Conservation (phyloP, 2,888 invertebrate species). For the Acleris holmiana region DNA sequence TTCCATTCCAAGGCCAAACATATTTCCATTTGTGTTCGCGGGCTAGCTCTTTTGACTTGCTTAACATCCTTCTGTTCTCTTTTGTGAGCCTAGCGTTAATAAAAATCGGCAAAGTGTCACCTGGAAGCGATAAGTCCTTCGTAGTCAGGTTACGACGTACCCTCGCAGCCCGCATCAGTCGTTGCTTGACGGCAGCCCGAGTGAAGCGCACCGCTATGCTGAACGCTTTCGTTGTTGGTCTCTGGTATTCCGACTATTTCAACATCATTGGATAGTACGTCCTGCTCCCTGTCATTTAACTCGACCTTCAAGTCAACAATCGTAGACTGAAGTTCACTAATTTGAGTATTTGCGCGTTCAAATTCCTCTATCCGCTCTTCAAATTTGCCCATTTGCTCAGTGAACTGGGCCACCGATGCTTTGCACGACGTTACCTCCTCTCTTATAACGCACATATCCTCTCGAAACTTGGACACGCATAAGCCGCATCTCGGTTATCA, state of each 20-base stretch:
- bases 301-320: background rate
- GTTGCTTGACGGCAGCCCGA: constrained; percentile 9
- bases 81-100: background rate
- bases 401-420: background rate
- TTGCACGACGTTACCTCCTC: background rate
- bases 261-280: background rate
- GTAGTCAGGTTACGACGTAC: constrained; percentile 16
- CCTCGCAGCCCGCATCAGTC: constrained; percentile 19
- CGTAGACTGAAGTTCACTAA: background rate
- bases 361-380: background rate
- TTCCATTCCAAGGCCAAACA: background rate
- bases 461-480: background rate
- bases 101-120: background rate
- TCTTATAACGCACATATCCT: background rate
- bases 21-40: background rate
- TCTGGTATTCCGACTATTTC: constrained; percentile 10
- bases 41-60: background rate
- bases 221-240: background rate
- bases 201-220: constrained; percentile 14
- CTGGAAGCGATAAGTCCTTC: background rate
- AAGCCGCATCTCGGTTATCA: background rate
- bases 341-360: background rate
- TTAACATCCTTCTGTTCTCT: background rate
- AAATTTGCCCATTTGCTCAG: background rate
- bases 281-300: constrained; percentile 8